phyloP scores from a whole-genome alignment of 1,140 invertebrate genomes.

The Lepidurus apus region DNA sequence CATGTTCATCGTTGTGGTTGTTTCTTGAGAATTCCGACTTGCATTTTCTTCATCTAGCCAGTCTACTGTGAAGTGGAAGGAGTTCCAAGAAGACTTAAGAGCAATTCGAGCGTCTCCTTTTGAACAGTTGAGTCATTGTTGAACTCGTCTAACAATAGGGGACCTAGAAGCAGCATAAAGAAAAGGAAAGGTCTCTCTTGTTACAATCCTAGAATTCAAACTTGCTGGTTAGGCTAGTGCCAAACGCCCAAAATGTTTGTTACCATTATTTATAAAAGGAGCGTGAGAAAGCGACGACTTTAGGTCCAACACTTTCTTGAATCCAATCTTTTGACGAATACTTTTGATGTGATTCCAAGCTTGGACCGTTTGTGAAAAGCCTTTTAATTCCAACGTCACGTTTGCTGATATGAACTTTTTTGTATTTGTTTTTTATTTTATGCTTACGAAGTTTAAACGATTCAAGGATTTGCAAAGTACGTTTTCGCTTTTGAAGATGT shows the following conservation, averaged over 20 bases:
- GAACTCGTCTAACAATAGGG: neutral
- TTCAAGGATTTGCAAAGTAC: too few relatives aligned
- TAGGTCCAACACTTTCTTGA: too few relatives aligned
- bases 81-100: neutral
- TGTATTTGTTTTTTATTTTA: too few relatives aligned
- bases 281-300: neutral
- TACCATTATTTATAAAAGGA: neutral
- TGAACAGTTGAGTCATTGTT: slow-evolving; percentile 10
- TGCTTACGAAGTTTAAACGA: too few relatives aligned
- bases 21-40: neutral
- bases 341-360: too few relatives aligned
- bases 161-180: neutral
- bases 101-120: neutral
- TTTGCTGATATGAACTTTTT: too few relatives aligned
- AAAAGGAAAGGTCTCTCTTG: neutral
- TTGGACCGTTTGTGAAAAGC: too few relatives aligned
- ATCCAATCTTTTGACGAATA: too few relatives aligned
- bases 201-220: neutral
- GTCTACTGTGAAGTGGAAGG: neutral
- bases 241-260: neutral
- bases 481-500: too few relatives aligned
- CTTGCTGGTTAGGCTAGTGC: neutral
- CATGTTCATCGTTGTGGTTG: neutral
- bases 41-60: neutral
- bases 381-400: too few relatives aligned